Evolutionary conservation across 2,113 vertebrate genomes (phyloP).

Genomic region (Plectropomus leopardus): DNA sequence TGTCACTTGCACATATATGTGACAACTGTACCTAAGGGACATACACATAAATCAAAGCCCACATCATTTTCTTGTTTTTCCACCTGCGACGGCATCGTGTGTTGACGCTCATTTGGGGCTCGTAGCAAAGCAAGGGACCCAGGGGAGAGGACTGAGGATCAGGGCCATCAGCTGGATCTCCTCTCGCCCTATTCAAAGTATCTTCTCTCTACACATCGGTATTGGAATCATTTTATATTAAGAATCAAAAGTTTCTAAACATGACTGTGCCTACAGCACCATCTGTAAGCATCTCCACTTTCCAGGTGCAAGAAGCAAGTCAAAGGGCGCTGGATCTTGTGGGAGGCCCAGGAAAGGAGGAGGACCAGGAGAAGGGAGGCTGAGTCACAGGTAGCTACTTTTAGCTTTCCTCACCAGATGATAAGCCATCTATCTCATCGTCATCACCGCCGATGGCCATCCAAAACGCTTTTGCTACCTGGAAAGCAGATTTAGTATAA

Average conservation of each 20-base stretch:
- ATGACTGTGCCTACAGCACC: slow-evolving; percentile 47
- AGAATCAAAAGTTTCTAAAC: slow-evolving; percentile 52
- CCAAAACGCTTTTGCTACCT: slow-evolving; percentile 99
- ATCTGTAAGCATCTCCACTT: slow-evolving; percentile 54
- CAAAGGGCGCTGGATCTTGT: slow-evolving; percentile 44
- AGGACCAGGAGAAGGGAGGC: slow-evolving; percentile 43
- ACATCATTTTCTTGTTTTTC: slow-evolving; percentile 16
- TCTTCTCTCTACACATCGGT: slow-evolving; percentile 55
- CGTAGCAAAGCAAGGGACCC: slow-evolving; percentile 15
- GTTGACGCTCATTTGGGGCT: slow-evolving; percentile 23
- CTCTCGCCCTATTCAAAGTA: slow-evolving; percentile 28
- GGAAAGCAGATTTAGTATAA: slow-evolving; percentile 28
- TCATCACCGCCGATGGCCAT: slow-evolving; percentile 97
- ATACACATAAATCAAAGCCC: slow-evolving; percentile 45
- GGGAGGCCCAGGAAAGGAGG: slow-evolving; percentile 42
- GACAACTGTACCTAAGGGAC: slow-evolving; percentile 59
- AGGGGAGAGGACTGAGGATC: slow-evolving; percentile 14
- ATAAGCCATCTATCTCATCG: slow-evolving; percentile 96
- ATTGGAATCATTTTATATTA: slow-evolving; percentile 41
- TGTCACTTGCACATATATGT: slow-evolving; percentile 63
- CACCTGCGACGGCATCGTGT: slow-evolving; percentile 10
- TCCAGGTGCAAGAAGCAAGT: slow-evolving; percentile 45
- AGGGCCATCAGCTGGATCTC: slow-evolving; percentile 21
- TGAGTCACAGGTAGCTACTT: slow-evolving; percentile 16
- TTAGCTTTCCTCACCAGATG: slow-evolving; percentile 94